A percentile compares a stretch with the other conserved stretches of the same genome.
Conservation (phyloP, 2,113 vertebrate species). For the Podarcis cretensis region DNA sequence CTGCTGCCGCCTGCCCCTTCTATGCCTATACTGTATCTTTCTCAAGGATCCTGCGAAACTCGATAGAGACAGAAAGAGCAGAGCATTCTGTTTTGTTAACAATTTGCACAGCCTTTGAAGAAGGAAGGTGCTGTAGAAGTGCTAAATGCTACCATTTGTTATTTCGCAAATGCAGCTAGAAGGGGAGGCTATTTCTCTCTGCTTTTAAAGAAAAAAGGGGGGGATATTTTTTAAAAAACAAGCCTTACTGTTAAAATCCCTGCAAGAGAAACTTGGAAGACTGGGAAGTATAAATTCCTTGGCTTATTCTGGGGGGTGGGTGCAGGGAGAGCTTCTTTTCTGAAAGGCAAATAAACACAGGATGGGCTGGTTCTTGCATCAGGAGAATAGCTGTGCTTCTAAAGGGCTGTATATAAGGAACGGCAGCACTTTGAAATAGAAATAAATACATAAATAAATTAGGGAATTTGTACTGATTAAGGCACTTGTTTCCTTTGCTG, state of each 20-base stretch:
- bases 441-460: constrained; percentile 77
- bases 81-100: constrained; percentile 36
- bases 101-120: constrained; percentile 53
- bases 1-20: background rate
- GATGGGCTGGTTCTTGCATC: constrained; percentile 65
- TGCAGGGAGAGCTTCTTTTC: constrained; percentile 39
- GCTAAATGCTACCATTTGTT: constrained; percentile 11
- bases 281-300: constrained; percentile 15
- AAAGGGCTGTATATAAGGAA: constrained; percentile 68
- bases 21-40: background rate
- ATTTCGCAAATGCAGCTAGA: constrained; percentile 31
- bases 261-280: constrained; percentile 11
- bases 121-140: constrained; percentile 40
- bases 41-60: constrained; percentile 47
- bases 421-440: constrained; percentile 67
- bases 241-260: constrained; percentile 21
- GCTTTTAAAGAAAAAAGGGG: background rate
- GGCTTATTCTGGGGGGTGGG: background rate
- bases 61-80: constrained; percentile 5
- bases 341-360: constrained; percentile 69
- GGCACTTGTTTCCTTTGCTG: constrained; percentile 63
- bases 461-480: constrained; percentile 69
- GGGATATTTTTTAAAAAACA: background rate
- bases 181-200: background rate
- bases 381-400: constrained; percentile 71